Base-by-base conservation (phyloP, 2,797 vertebrate genomes). In the Pelochelys cantorii region DNA sequence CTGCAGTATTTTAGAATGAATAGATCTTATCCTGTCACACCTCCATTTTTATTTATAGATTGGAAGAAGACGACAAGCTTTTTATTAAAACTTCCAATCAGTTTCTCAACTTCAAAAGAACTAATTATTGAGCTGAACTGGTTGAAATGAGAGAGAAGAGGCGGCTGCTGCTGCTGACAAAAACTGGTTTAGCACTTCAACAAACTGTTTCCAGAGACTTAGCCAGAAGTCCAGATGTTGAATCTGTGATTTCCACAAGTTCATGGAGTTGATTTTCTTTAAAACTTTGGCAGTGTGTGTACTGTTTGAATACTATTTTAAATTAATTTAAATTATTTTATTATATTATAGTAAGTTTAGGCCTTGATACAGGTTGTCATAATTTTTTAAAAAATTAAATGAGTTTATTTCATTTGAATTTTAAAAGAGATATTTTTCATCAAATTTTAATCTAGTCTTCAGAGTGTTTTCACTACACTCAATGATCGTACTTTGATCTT, bases 21-120 rank as follows among this genome's bases (percentile, higher is more conserved):
- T 8, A 29, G 56, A 4, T 22, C 25, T 3, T 1, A 1, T 29
- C 42, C 59, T 60, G 25, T 75, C 2, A 11, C 6, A 53, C 52
- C 57, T 68, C 42, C 31, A 1, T 74, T 4, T 0, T 1, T 23
- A 8, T 74, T 20, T 59, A 4, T 20, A 71, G 68, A 34, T 65
- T 20, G 5, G 29, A 37, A 60, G 57, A 59, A 25, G 27, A 25
- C 25, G 13, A 29, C 59, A 60, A 5, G 12, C 59, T 60, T 60
- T 60, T 60, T 29, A 27, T 60, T 60, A 60, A 60, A 29, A 60
- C 27, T 29, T 60, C 12, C 27, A 12, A 13, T 60, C 59, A 60
- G 59, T 60, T 29, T 6, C 25, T 60, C 27, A 12, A 60, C 59
- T 60, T 60, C 5, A 11, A 29, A 60, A 60, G 59, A 60, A 29